Base-by-base conservation (phyloP, 2,113 vertebrate genomes). In the Ornithorhynchus anatinus region DNA sequence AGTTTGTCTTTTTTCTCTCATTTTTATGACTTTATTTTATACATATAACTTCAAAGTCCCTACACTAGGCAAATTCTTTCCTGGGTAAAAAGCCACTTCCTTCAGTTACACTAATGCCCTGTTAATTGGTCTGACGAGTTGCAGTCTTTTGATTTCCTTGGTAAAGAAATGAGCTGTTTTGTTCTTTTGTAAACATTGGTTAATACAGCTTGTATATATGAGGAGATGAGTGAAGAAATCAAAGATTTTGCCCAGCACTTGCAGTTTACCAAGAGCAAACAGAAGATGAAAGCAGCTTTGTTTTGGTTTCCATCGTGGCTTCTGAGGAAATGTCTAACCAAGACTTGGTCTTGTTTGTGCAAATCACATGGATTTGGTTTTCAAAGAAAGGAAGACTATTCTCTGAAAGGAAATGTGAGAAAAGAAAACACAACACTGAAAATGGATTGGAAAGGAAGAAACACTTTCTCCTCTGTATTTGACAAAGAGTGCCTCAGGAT, bases 261-360 rank as follows among this genome's bases (percentile, higher is more conserved):
- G 19, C 60, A 14, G 50, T 65, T 72, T 66, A 66, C 56, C 47
- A 43, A 60, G 56, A 2, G 14, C 72, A 58, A 74, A 75, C 52
- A 69, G 44, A 50, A 74, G 66, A 69, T 75, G 47, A 45, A 72
- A 75, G 59, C 23, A 8, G 13, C 61, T 81, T 66, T 83, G 72
- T 71, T 81, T 69, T 32, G 45, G 23, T 65, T 68, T 57, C n/a
- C 43, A 57, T 36, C 43, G 57, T 73, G 58, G 43, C 31, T 73
- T 48, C 50, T 50, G 51, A 72, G 52, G 47, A 83, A 77, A 63
- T 69, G 56, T 43, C 63, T 23, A 8, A 17, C 35, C 12, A 6
- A n/a, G 62, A 56, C 50, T 40, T 20, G 8, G 68, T 40, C 22
- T 39, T 79, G 56, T 71, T 79, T 79, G 51, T 35, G 56, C 51